Base-by-base conservation (phyloP, 2,888 invertebrate genomes). In the Drosophila leonis region DNA sequence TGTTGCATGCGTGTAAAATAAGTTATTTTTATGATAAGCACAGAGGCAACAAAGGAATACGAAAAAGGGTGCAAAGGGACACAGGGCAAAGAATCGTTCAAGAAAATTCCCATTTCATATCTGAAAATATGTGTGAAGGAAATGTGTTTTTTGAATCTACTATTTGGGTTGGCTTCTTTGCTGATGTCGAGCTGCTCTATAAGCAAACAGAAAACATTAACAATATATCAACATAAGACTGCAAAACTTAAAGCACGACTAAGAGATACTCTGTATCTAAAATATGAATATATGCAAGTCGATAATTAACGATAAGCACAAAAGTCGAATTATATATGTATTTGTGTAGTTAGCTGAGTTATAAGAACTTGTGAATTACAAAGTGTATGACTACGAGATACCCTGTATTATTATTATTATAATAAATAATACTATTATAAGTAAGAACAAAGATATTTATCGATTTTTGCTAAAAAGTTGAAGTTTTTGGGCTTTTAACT, bases 111-210 rank as follows among this genome's bases (percentile, higher is more conserved):
- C 42, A 52, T 51, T 63, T 59, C n/a, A 46, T 35, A 57, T 24
- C 24, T 8, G 0, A 1, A 27, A 57, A 57, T 57, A 35, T 57
- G 57, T 24, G n/a, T 44, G 20, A 24, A 35, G 7, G 5, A 46
- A 52, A 42, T 68, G 74, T 63, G 55, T 72, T 65, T 20, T 35
- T 15, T n/a, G 4, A 80, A 76, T 63, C 35, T 12, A 51, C 10
- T 51, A 65, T 65, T 65, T 61, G 29, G 42, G 10, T 27, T 55
- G 24, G 39, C 24, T 49, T 15, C 15, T 24, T 46, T 15, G 18
- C 6, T n/a, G 5, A 15, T 51, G 35, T 15, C 12, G 8, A 65
- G 9, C 9, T 52, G 2, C 20, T 9, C 18, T 24, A 42, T 20
- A 51, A 44, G 18, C 15, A 42, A 33, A 9, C 1, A 46, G 10